Conservation (phyloP, 2,113 vertebrate genomes). For the Actenoides lindsayi region DNA sequence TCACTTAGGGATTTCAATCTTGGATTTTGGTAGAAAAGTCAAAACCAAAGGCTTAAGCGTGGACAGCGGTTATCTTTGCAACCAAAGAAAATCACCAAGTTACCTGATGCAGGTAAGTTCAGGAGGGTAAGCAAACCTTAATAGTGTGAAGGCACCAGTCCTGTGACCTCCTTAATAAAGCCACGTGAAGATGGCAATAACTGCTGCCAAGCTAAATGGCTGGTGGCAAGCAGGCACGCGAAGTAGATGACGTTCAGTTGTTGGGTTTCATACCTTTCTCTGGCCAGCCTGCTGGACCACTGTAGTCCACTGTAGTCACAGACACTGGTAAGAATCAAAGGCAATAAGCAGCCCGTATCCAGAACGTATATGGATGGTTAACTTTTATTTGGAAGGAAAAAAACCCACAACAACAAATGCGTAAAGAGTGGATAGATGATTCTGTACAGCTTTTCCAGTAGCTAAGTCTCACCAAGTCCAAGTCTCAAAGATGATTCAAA, state of each 20-base stretch:
- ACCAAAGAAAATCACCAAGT: not conserved
- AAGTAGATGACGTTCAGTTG: not conserved
- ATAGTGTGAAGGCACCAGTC: not conserved
- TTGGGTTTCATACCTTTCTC: not conserved
- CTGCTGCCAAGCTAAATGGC: not conserved
- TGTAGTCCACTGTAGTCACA: not conserved
- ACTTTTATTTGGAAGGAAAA: not conserved
- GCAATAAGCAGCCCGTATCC: not conserved
- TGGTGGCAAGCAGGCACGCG: not conserved
- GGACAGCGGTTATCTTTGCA: not conserved
- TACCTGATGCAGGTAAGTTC: not conserved
- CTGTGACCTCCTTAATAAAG: not conserved
- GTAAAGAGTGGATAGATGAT: not conserved
- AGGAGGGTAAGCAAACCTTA: not conserved
- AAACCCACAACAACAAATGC: not conserved
- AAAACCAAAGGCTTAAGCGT: not conserved
- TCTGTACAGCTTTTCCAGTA: not conserved
- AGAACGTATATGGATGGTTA: not conserved
- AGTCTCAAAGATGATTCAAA: not conserved
- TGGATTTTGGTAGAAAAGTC: not conserved
- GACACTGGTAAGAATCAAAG: not conserved
- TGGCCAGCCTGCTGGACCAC: not conserved
- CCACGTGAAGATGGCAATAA: not conserved
- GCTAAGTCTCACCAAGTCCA: not conserved
- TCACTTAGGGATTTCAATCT: not conserved